Percentiles rank a stretch among this genome's conserved stretches.
These are phyloP conservation scores for Corydoras maculifer DNA, from an alignment of 2,113 vertebrate species.

Conservation along the genomic window DNA sequence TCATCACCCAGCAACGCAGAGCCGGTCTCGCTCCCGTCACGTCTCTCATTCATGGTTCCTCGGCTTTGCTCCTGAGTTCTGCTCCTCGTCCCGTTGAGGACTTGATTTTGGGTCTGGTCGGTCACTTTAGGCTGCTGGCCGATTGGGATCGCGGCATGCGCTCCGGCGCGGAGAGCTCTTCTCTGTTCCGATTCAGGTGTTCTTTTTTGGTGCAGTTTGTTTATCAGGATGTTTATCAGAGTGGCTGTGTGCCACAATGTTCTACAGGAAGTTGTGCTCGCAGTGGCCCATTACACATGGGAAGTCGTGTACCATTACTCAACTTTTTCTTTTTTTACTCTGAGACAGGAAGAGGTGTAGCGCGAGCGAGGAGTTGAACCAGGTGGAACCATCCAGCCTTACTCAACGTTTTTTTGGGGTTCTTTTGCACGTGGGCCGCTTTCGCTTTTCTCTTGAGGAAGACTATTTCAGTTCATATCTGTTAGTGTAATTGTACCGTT, in stretches of 20 bases:
- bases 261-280: constrained; percentile 31
- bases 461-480: no score
- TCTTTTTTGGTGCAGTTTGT: not conserved
- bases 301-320: constrained; percentile 19
- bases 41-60: not conserved
- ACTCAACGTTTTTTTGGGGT: not conserved
- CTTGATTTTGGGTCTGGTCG: no score
- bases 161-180: no score
- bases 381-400: constrained; percentile 2
- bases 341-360: constrained; percentile 6
- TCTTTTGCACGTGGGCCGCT: not conserved
- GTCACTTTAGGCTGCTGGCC: no score
- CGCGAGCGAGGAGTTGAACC: not conserved
- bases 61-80: not conserved
- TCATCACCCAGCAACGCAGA: not conserved
- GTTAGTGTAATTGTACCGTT: no score
- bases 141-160: no score
- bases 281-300: constrained; percentile 10
- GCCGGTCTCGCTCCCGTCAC: not conserved
- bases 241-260: constrained; percentile 1
- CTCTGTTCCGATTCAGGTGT: no score
- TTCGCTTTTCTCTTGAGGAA: no score
- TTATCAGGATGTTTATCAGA: not conserved
- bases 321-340: constrained; percentile 1
- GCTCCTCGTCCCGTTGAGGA: not conserved